Percentiles rank a stretch among this genome's conserved stretches.
These are phyloP conservation scores for Alitta virens DNA, from an alignment of 2,888 invertebrate species.

Conservation along the genomic window DNA sequence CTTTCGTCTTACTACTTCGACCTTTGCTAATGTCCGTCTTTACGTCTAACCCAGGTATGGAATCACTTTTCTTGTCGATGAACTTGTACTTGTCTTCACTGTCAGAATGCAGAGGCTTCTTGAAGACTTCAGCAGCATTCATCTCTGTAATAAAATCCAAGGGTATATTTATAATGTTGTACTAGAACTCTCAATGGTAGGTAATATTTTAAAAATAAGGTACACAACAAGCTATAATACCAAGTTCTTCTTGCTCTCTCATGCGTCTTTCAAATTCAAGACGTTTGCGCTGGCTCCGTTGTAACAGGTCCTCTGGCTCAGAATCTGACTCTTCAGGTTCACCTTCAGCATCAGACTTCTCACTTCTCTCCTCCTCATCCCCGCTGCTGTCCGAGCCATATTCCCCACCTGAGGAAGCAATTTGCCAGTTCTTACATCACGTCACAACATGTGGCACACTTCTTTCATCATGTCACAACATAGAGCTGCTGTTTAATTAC, in stretches of 20 bases:
- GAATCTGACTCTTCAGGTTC: conserved; percentile 9
- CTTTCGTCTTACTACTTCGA: neutral
- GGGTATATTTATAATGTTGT: too few relatives aligned
- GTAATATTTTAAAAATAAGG: too few relatives aligned
- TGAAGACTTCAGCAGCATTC: too few relatives aligned
- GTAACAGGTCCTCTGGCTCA: conserved; percentile 15
- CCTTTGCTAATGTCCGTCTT: neutral
- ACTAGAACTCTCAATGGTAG: too few relatives aligned
- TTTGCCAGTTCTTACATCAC: neutral
- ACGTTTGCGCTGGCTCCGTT: conserved; percentile 16
- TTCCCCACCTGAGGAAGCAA: conserved; percentile 17
- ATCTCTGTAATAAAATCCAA: too few relatives aligned
- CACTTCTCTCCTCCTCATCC: neutral
- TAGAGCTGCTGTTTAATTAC: too few relatives aligned
- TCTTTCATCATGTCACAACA: too few relatives aligned
- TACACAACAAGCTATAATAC: too few relatives aligned
- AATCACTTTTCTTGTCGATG: neutral
- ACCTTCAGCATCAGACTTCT: neutral
- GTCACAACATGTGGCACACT: too few relatives aligned
- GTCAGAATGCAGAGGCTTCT: too few relatives aligned
- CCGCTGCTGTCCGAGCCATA: conserved; percentile 19
- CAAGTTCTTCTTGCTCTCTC: conserved; percentile 16
- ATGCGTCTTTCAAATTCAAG: conserved; percentile 20
- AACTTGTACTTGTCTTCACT: too few relatives aligned
- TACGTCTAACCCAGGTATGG: neutral